Evolutionary conservation across 2,113 vertebrate genomes (phyloP).

Genomic region (Leptobrachium ailaonicum): DNA sequence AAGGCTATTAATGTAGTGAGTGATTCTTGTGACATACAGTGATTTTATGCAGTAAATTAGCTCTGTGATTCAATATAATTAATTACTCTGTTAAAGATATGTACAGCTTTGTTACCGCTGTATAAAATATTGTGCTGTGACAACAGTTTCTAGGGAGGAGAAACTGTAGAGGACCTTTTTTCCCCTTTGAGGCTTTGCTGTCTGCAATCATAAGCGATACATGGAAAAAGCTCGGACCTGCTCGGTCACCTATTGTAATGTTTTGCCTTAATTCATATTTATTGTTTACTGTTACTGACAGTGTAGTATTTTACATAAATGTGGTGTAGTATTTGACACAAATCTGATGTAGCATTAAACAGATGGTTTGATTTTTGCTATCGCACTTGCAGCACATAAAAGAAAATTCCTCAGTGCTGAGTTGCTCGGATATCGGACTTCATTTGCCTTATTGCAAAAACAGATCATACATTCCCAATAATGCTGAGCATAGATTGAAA

Average conservation of each 20-base stretch:
- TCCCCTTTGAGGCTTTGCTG: neutral
- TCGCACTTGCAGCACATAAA: too few relatives aligned
- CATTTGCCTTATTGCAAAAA: too few relatives aligned
- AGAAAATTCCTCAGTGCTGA: too few relatives aligned
- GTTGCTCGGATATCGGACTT: too few relatives aligned
- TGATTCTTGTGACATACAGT: slow-evolving; percentile 47
- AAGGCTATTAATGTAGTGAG: slow-evolving; percentile 46
- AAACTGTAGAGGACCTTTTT: neutral
- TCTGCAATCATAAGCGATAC: neutral
- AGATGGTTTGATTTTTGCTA: too few relatives aligned
- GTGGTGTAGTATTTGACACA: too few relatives aligned
- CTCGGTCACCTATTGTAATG: neutral
- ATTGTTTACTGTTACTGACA: too few relatives aligned
- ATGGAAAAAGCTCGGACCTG: neutral
- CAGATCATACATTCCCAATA: too few relatives aligned
- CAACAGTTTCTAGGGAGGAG: neutral
- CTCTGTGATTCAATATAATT: slow-evolving; percentile 38
- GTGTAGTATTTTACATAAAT: too few relatives aligned
- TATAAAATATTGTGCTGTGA: slow-evolving; percentile 1
- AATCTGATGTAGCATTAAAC: too few relatives aligned
- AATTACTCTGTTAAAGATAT: slow-evolving; percentile 35
- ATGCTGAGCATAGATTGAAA: too few relatives aligned
- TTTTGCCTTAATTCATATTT: too few relatives aligned
- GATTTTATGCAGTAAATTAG: slow-evolving; percentile 47
- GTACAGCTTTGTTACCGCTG: neutral